Evolutionary conservation across 2,888 invertebrate genomes (phyloP).

Genomic region (Trichacis sp.): DNA sequence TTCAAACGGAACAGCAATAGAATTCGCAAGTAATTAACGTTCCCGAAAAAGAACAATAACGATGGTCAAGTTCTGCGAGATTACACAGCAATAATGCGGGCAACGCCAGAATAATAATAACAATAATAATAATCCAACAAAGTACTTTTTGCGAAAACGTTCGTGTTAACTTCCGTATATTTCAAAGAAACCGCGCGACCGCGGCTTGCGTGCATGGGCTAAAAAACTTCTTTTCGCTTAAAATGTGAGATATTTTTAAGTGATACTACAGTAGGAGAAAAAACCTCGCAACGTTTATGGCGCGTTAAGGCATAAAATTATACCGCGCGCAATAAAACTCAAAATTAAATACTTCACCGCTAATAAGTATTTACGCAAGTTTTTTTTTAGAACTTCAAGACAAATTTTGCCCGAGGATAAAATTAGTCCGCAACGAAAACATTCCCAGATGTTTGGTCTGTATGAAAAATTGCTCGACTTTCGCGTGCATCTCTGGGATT

Average conservation of each 20-base stretch:
- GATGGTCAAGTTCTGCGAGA: too few relatives aligned
- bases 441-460: too few relatives aligned
- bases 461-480: too few relatives aligned
- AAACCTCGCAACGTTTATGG: slow-evolving; percentile 15
- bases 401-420: too few relatives aligned
- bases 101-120: not conserved
- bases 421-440: too few relatives aligned
- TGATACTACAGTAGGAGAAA: slow-evolving; percentile 14
- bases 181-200: not conserved
- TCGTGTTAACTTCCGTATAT: not conserved
- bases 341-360: slow-evolving; percentile 5
- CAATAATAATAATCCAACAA: not conserved
- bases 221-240: not conserved
- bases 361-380: not conserved
- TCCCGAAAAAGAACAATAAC: too few relatives aligned
- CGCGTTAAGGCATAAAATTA: slow-evolving; percentile 17
- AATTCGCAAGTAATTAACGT: too few relatives aligned
- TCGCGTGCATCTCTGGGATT: too few relatives aligned
- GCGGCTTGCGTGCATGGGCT: too few relatives aligned
- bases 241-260: slow-evolving; percentile 14
- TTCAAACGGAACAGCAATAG: too few relatives aligned
- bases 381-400: too few relatives aligned
- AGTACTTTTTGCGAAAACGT: not conserved
- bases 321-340: slow-evolving; percentile 2
- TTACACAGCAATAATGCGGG: not conserved